Percentiles rank a stretch among this genome's conserved stretches.
Conservation (phyloP, 2,113 vertebrate species). For the Anguilla rostrata region DNA sequence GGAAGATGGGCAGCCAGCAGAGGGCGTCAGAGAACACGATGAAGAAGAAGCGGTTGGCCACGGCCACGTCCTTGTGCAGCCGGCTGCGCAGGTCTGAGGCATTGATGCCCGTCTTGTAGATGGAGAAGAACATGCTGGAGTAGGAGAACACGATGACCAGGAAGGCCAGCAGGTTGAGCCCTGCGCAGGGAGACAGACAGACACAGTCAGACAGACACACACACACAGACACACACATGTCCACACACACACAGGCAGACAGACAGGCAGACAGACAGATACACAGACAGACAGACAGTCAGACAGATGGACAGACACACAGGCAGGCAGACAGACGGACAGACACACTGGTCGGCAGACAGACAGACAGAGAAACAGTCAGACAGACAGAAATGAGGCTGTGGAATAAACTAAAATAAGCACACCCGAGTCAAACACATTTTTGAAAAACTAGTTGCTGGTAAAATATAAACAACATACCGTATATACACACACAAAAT, state of each 20-base stretch:
- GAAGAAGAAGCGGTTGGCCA: constrained; percentile 77
- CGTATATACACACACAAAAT: too few relatives aligned
- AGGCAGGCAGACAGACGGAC: background rate
- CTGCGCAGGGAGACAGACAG: constrained; percentile 45
- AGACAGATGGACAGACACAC: background rate
- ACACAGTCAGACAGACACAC: constrained; percentile 10
- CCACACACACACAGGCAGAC: too few relatives aligned
- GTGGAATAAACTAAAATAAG: too few relatives aligned
- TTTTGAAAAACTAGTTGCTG: too few relatives aligned
- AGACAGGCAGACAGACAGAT: too few relatives aligned
- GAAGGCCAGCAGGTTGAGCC: constrained; percentile 76
- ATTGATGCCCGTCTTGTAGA: constrained; percentile 71
- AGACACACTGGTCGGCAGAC: background rate
- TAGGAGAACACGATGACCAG: constrained; percentile 70
- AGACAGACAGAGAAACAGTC: background rate
- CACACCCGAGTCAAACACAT: too few relatives aligned
- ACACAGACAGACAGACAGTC: background rate
- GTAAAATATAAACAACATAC: too few relatives aligned
- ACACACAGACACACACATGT: too few relatives aligned
- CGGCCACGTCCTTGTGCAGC: constrained; percentile 64
- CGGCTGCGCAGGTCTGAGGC: constrained; percentile 66
- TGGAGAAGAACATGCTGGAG: constrained; percentile 74
- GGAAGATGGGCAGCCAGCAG: constrained; percentile 85
- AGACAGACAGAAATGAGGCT: background rate
- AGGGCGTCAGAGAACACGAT: constrained; percentile 86